These are phyloP conservation scores for Xiphophorus hellerii DNA, from an alignment of 2,113 vertebrate genomes.

Conservation along the genomic window DNA sequence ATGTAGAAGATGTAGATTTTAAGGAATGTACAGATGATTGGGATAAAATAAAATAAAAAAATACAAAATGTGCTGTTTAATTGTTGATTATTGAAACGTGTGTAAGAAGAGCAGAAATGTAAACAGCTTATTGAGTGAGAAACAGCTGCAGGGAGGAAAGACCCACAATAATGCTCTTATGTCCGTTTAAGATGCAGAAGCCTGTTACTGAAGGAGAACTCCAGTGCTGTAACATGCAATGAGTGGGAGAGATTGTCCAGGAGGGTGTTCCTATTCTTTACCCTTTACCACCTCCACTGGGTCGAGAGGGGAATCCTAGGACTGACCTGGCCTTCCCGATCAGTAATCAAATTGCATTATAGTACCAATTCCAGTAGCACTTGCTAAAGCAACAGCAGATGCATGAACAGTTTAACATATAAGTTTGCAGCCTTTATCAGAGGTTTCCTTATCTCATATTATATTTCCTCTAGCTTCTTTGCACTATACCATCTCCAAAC, in stretches of 20 bases:
- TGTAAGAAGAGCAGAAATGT: background rate
- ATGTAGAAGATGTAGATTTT: no score
- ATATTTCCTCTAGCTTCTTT: background rate
- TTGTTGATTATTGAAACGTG: background rate
- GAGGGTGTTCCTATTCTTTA: no score
- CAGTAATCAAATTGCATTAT: background rate
- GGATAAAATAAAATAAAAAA: background rate
- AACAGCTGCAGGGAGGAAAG: background rate
- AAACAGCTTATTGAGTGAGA: background rate
- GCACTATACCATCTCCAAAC: background rate
- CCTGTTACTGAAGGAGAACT: no score
- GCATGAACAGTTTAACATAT: background rate
- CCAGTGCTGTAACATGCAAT: no score
- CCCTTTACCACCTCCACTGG: no score
- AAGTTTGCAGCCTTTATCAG: background rate
- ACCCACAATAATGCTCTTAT: background rate
- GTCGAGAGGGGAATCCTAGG: no score
- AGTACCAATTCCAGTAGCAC: background rate
- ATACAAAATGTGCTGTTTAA: background rate
- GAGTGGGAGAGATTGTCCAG: no score
- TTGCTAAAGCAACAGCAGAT: background rate
- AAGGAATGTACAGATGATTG: background rate
- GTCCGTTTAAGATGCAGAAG: background rate
- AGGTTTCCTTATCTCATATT: background rate
- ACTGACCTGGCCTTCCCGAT: background rate